Conservation (phyloP, 2,888 invertebrate genomes). For the Xestobium rufovillosum region DNA sequence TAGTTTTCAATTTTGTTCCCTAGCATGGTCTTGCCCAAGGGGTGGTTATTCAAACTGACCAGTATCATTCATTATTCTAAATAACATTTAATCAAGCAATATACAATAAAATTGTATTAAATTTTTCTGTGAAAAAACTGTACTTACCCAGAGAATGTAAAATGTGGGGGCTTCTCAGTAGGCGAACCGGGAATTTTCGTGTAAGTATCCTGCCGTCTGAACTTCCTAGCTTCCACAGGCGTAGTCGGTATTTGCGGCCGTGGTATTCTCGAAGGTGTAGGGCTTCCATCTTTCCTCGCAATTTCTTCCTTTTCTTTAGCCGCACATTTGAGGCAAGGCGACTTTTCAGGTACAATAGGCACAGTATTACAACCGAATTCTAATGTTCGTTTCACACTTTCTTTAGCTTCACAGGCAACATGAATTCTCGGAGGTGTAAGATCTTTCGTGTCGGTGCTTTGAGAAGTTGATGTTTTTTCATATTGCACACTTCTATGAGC, state of each 20-base stretch:
- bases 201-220: constrained; percentile 42
- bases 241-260: constrained; percentile 35
- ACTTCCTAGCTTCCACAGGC: constrained; percentile 38
- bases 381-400: constrained; percentile 21
- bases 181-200: constrained; percentile 33
- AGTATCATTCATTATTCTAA: no score
- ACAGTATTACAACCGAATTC: constrained; percentile 30
- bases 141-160: constrained; percentile 1
- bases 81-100: no score
- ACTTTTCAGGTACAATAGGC: neutral
- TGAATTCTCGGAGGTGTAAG: constrained; percentile 27
- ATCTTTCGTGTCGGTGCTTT: constrained; percentile 37
- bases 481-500: constrained; percentile 34
- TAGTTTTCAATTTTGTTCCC: no score
- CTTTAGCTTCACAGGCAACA: constrained; percentile 30
- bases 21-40: no score
- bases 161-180: constrained; percentile 4
- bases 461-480: constrained; percentile 25
- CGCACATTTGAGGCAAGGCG: constrained; percentile 29
- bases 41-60: no score
- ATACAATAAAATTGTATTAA: no score
- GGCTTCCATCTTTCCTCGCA: constrained; percentile 27
- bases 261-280: constrained; percentile 37
- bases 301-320: constrained; percentile 29
- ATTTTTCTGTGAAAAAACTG: no score